A percentile compares a stretch with the other conserved stretches of the same genome.
phyloP scores from a whole-genome alignment of 2,888 invertebrate species.

The Heterodera filipjevi region DNA sequence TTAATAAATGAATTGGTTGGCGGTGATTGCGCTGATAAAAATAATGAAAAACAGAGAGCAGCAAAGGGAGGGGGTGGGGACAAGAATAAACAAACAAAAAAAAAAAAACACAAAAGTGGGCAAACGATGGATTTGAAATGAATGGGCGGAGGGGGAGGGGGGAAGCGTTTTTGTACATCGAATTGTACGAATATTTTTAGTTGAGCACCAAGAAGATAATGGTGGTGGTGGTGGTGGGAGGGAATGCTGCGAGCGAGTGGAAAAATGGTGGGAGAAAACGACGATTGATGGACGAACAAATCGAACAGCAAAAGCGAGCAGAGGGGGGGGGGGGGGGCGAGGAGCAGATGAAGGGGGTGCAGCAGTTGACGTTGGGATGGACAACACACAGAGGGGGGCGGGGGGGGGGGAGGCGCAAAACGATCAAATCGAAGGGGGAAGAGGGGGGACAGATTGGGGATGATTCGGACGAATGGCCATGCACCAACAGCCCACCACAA shows the following conservation, averaged over 20 bases:
- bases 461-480: neutral
- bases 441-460: neutral
- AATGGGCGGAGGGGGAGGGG: slow-evolving; percentile 19
- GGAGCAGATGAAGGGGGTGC: neutral
- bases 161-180: neutral
- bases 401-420: neutral
- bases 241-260: neutral
- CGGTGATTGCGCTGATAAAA: neutral
- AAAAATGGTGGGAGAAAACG: neutral
- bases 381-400: neutral
- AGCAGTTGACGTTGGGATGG: neutral
- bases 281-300: neutral
- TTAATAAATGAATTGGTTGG: neutral
- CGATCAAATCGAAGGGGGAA: neutral
- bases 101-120: neutral
- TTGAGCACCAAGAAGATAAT: neutral
- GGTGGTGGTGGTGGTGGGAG: slow-evolving; percentile 10
- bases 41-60: neutral
- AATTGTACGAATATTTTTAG: slow-evolving; percentile 23
- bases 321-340: neutral
- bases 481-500: neutral
- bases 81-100: neutral
- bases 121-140: slow-evolving; percentile 4
- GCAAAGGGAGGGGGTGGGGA: neutral
- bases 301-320: neutral